Conservation (phyloP, 2,797 vertebrate species). For the Tolypeutes matacus region DNA sequence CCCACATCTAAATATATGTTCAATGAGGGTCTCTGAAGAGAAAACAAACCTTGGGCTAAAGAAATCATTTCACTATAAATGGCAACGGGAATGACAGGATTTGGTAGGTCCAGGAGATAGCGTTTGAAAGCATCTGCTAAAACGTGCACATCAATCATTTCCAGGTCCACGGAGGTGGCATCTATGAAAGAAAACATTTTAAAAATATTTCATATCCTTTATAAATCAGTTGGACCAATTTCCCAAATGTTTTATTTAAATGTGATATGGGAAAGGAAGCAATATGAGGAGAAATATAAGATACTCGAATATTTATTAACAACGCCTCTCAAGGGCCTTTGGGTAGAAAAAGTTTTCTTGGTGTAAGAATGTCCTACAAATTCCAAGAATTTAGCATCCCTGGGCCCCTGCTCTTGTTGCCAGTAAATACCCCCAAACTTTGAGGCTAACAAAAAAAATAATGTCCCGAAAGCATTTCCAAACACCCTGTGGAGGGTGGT, state of each 20-base stretch:
- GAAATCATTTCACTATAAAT: constrained; percentile 93
- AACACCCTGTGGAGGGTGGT: not conserved
- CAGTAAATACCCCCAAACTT: not conserved
- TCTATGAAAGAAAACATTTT: constrained; percentile 81
- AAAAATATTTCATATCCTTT: constrained; percentile 56
- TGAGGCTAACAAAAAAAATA: not conserved
- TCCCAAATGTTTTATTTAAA: constrained; percentile 41
- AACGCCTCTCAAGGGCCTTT: not conserved
- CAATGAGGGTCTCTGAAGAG: constrained; percentile 10
- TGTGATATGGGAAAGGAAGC: not conserved
- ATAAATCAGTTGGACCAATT: not conserved
- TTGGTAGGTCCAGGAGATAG: constrained; percentile 96
- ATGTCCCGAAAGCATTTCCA: not conserved
- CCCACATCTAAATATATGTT: not conserved
- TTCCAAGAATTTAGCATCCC: not conserved
- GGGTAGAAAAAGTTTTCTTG: not conserved
- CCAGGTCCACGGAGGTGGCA: constrained; percentile 89
- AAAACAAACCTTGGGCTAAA: constrained; percentile 93
- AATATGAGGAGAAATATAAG: not conserved
- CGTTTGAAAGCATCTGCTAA: constrained; percentile 94
- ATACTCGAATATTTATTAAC: not conserved
- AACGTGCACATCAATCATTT: constrained; percentile 92
- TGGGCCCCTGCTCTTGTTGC: not conserved
- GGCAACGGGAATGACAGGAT: constrained; percentile 93
- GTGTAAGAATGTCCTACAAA: not conserved